Base-by-base conservation (phyloP, 2,888 invertebrate genomes). In the Hirtodrosophila trivittata region DNA sequence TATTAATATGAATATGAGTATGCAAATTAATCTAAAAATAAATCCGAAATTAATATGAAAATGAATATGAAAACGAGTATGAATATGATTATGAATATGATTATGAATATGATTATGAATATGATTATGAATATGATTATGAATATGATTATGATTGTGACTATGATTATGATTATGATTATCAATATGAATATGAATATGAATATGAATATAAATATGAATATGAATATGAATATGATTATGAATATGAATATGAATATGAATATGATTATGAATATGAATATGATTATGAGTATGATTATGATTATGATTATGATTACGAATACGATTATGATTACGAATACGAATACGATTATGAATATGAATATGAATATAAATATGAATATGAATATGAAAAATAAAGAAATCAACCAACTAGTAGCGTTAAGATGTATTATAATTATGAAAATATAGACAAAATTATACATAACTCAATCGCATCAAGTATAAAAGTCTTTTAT, bases 361-460 rank as follows among this genome's bases (percentile, higher is more conserved):
- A 10, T 6, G 1, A 14, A 3, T 13, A 9, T 32, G n/a, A 49
- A 47, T 12, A 43, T 5, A 50, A 16, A 32, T 10, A 21, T 14
- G 5, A 21, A 32, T 14, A 10, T 6, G 1, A 14, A 3, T 13
- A 9, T 32, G n/a, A 49, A 47, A 66, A 43, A 62, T 13, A 45
- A 69, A 69, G 35, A 50, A 72, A 73, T 56, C 51, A 66, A 68
- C 66, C 69, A 77, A 75, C 64, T 64, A 69, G 66, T 74, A 71
- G 65, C 66, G 66, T 55, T 85, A 86, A 81, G 81, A 75, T 85
- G 85, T 86, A 86, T 75, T 71, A 87, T 82, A 87, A 82, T 84
- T 75, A 80, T 76, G 77, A 86, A 86, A 86, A 84, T 84, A 86
- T 86, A 86, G 86, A 78, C 81, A 66, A 81, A 87, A 87, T 84